Evolutionary conservation across 2,888 invertebrate genomes (phyloP).

Genomic region (Nasonia oneida): DNA sequence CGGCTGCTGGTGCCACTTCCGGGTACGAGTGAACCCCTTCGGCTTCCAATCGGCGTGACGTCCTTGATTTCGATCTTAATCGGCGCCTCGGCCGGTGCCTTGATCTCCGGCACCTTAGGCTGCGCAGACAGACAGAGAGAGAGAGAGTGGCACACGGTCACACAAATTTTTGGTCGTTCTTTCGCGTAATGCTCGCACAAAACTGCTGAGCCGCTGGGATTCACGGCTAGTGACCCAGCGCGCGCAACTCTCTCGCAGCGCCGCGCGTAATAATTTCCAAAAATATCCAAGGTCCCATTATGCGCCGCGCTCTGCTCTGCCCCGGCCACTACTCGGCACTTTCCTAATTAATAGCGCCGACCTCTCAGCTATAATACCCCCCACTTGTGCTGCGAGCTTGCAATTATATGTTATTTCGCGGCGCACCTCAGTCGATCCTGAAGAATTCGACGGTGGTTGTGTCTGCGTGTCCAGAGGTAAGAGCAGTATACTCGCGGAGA

Average conservation of each 20-base stretch:
- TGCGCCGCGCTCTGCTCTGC: slow-evolving; percentile 59
- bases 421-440: too few relatives aligned
- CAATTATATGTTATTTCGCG: too few relatives aligned
- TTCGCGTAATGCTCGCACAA: slow-evolving; percentile 36
- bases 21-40: slow-evolving; percentile 89
- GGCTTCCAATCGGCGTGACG: slow-evolving; percentile 85
- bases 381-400: too few relatives aligned
- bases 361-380: not conserved
- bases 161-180: not conserved
- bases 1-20: slow-evolving; percentile 84
- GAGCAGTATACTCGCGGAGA: too few relatives aligned
- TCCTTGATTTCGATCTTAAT: slow-evolving; percentile 91
- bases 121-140: not conserved
- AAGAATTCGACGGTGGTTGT: too few relatives aligned
- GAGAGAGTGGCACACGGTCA: not conserved
- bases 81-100: slow-evolving; percentile 85
- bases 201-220: slow-evolving; percentile 50
- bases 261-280: slow-evolving; percentile 74
- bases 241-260: slow-evolving; percentile 45
- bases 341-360: slow-evolving; percentile 53
- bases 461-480: too few relatives aligned
- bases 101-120: slow-evolving; percentile 80
- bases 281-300: slow-evolving; percentile 78
- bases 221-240: slow-evolving; percentile 65
- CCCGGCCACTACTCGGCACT: slow-evolving; percentile 9